These are phyloP conservation scores for Sycophila sp. DNA, from an alignment of 1,140 invertebrate species.

Conservation along the genomic window DNA sequence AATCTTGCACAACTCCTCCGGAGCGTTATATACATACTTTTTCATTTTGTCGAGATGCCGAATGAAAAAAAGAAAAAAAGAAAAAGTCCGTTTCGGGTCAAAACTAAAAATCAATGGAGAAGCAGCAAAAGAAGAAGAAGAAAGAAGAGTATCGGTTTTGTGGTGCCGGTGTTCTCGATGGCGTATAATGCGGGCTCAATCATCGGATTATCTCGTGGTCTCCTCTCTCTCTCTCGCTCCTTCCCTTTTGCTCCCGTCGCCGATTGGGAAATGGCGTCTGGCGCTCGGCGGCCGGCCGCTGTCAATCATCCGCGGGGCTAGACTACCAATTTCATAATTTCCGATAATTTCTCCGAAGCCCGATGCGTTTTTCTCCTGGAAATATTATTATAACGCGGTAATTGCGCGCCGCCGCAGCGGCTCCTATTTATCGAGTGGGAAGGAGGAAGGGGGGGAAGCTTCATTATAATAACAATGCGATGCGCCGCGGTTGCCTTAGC, in stretches of 20 bases:
- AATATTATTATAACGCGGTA: conserved; percentile 66
- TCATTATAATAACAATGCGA: conserved; percentile 68
- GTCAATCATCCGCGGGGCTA: conserved; percentile 66
- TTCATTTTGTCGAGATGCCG: no score
- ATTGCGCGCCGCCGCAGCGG: conserved; percentile 60
- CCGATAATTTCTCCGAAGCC: conserved; percentile 62
- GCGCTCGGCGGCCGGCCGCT: conserved; percentile 50
- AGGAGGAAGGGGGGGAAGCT: no score
- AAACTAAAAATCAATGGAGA: no score
- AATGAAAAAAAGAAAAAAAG: no score
- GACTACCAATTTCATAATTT: conserved; percentile 68
- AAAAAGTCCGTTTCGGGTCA: no score
- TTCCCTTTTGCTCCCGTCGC: neutral
- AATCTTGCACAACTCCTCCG: no score
- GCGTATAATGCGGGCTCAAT: conserved; percentile 17
- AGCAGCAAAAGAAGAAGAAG: no score
- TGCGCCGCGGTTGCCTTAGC: conserved; percentile 42
- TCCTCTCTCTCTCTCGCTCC: neutral
- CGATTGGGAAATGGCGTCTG: conserved; percentile 14
- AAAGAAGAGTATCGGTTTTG: neutral
- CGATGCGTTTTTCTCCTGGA: conserved; percentile 45
- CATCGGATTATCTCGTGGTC: conserved; percentile 16
- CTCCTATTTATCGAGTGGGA: conserved; percentile 66
- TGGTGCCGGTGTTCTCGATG: neutral
- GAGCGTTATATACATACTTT: no score